A percentile compares a stretch with the other conserved stretches of the same genome.
phyloP scores from a whole-genome alignment of 2,888 invertebrate species.

The Yponomeuta malinellus region DNA sequence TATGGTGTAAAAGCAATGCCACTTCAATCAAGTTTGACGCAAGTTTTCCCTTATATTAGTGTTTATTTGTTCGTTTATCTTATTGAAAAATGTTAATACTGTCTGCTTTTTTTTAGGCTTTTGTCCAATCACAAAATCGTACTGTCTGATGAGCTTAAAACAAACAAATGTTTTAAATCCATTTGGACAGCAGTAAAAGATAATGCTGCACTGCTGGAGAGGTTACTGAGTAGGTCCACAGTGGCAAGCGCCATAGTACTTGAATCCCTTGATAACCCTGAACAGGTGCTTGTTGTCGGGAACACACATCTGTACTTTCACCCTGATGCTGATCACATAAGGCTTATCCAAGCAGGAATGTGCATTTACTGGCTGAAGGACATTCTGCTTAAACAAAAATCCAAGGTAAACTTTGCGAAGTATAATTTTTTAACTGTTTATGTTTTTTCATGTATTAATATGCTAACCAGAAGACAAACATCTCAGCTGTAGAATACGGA shows the following conservation, averaged over 20 bases:
- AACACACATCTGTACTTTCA: slow-evolving; percentile 97
- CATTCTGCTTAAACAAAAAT: slow-evolving; percentile 55
- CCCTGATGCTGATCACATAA: slow-evolving; percentile 92
- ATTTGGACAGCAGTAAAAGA: slow-evolving; percentile 77
- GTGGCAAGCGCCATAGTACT: slow-evolving; percentile 78
- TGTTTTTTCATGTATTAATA: too few relatives aligned
- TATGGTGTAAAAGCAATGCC: too few relatives aligned
- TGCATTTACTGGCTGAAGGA: slow-evolving; percentile 82
- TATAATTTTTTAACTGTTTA: too few relatives aligned
- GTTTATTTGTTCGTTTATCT: too few relatives aligned
- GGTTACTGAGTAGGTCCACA: slow-evolving; percentile 80
- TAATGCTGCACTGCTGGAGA: slow-evolving; percentile 73
- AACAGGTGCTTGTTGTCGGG: slow-evolving; percentile 80
- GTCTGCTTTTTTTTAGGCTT: slow-evolving; percentile 43
- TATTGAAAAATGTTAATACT: slow-evolving; percentile 14
- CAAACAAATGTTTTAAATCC: slow-evolving; percentile 64
- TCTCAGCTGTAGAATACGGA: too few relatives aligned
- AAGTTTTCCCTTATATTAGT: too few relatives aligned
- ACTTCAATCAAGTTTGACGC: too few relatives aligned
- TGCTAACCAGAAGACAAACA: too few relatives aligned
- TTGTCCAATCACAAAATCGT: slow-evolving; percentile 72
- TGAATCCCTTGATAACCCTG: slow-evolving; percentile 71
- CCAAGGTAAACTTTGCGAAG: slow-evolving; percentile 35
- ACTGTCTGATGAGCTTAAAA: slow-evolving; percentile 76
- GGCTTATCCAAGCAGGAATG: slow-evolving; percentile 88